Base-by-base conservation (phyloP, 2,888 invertebrate genomes). In the Ochropleura leucogaster region DNA sequence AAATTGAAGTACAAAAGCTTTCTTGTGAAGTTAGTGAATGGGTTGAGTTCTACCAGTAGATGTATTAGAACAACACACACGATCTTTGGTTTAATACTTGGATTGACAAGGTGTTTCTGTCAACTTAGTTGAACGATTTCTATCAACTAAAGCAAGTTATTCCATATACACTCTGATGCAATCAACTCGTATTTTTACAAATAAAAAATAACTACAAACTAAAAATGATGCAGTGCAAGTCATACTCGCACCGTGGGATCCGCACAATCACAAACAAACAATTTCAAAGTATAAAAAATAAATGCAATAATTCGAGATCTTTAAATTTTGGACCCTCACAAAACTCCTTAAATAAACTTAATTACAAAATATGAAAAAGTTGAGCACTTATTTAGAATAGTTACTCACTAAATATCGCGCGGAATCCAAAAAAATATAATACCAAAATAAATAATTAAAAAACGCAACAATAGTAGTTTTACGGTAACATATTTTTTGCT, bases 401-500 rank as follows among this genome's bases (percentile, higher is more conserved):
- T 63, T 20, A 57, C 80, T 72, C 63, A 42, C 42, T 53, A 63
- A 59, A 51, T n/a, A n/a, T n/a, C n/a, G 68, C 65, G 72, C 78
- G 76, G 75, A 79, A 83, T 73, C 78, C 59, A 70, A 83, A 66
- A 85, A 68, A 53, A 51, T 40, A 80, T 65, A 85, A 51, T 49
- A 73, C 8, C 65, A 72, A 78, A 20, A n/a, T 10, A 60, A 71
- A 68, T 47, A 69, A 66, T 64, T 20, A 20, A 46, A 46, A 47
- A 55, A 16, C 16, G 47, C 42, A 66, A 72, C 66, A 71, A 44
- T 72, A 53, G 57, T 51, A 51, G 44, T 42, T 65, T 51, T 68
- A 20, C 68, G 75, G 20, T 70, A 88, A 88, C 88, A 87, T 85
- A 86, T 83, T 88, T 88, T 88, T 86, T 87, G 86, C 87, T 83